Base-by-base conservation (phyloP, 2,888 invertebrate genomes). In the Augochlorella aurata region DNA sequence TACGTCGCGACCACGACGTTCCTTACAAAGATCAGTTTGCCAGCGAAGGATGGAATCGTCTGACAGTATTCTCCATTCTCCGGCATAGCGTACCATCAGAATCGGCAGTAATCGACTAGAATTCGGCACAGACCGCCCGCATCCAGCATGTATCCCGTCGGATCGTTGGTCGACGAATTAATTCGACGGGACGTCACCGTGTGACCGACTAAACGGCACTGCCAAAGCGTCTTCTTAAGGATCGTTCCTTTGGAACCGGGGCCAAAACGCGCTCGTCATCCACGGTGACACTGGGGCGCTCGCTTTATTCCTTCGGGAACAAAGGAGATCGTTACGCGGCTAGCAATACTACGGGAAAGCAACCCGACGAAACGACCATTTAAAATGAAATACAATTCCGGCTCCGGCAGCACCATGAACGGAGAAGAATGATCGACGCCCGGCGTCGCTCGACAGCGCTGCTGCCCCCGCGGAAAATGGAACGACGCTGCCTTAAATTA, bases 331-430 rank as follows among this genome's bases (percentile, higher is more conserved):
- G 77, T 82, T 81, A 81, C 82, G 52, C 65, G 49, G n/a, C 54
- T 52, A 54, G 81, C 63, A 72, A 80, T 82, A 80, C 54, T 71
- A 71, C 12, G 16, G 73, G 54, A 63, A 76, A 73, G 47, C 71
- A 69, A 18, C 73, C 10, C 82, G 78, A 68, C 74, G n/a, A 54
- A 83, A 83, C 82, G 83, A 52, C 82, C 82, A 74, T 81, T 82
- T 81, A 82, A 82, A 81, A 82, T 82, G 82, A 82, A 74, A 83
- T 83, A 83, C 73, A 83, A 79, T 74, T 69, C 74, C 50, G 45
- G 45, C 10, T 16, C 58, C 21, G 44, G 65, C 71, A 38, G 29
- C 14, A 24, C 58, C 18, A 24, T 21, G 81, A 52, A 65, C 44
- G 49, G 65, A 54, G 54, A 65, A 63, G 80, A 63, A 77, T 65